A percentile compares a stretch with the other conserved stretches of the same genome.
phyloP scores from a whole-genome alignment of 2,888 invertebrate genomes.

The Chrysolina oricalcia region DNA sequence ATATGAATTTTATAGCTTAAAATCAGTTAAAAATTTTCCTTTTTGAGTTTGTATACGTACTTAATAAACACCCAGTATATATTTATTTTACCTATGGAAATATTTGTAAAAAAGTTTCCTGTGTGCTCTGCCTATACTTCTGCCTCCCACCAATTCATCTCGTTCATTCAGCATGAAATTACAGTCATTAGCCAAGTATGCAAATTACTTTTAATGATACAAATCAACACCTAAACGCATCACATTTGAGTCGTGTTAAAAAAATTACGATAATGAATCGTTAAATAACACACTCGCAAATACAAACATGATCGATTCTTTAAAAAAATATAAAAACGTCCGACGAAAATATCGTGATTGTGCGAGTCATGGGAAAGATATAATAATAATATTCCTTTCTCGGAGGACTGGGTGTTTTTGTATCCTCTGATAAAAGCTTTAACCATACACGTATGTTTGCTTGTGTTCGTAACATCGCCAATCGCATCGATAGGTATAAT shows the following conservation, averaged over 20 bases:
- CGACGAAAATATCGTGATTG: constrained; percentile 43
- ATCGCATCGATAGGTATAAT: constrained; percentile 38
- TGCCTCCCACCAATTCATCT: constrained; percentile 4
- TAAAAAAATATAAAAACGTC: constrained; percentile 26
- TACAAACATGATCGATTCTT: constrained; percentile 16
- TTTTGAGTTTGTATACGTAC: too few species aligned
- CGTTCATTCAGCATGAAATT: constrained; percentile 15
- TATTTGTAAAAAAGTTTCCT: background rate
- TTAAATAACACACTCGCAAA: constrained; percentile 12
- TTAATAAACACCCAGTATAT: background rate
- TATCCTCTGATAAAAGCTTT: constrained; percentile 39
- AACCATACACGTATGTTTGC: constrained; percentile 36
- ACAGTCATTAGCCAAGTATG: constrained; percentile 21
- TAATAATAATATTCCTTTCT: constrained; percentile 27
- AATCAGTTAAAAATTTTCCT: too few species aligned
- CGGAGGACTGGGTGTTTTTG: constrained; percentile 29
- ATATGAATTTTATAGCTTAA: too few species aligned
- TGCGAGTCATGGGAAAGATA: constrained; percentile 41
- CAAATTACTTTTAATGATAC: constrained; percentile 24
- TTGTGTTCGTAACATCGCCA: constrained; percentile 39
- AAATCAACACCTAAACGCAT: constrained; percentile 18
- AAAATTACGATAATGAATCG: constrained; percentile 23
- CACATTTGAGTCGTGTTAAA: constrained; percentile 23
- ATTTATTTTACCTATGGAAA: background rate
- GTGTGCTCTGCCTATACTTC: background rate